Evolutionary conservation across 2,888 invertebrate species (phyloP), one percentile per base, ranked within the genome.

Genomic region (Rhamnusium bicolor): DNA sequence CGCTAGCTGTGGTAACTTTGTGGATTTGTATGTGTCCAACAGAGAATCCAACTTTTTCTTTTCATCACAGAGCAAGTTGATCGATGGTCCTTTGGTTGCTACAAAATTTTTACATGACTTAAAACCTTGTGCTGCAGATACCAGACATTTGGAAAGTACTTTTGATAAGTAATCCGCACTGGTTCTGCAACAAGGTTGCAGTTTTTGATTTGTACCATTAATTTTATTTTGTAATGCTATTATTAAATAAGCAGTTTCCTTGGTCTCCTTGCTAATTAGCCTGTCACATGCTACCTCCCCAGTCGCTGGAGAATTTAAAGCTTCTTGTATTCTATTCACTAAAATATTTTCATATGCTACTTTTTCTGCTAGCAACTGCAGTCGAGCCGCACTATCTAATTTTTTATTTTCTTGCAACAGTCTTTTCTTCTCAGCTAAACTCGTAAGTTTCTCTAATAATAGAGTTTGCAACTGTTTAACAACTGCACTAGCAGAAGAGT

Each of bases 171-270:
- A 92, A 84, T 94, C 94, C 69, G 95, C 85, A 62, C 89, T 88
- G 18, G 89, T 88, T 78, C 86, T 87, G 68, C 83, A 84, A 73
- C 81, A 72, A 86, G 84, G 85, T 85, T 87, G 85, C 88, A 88
- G 82, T 83, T 88, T 88, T 87, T 85, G 73, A 87, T 73, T 77
- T 21, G 78, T 90, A 27, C 92, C 93, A 83, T 90, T 91, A 60
- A 94, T 86, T 86, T 93, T 94, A 80, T 91, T 90, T 84, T 93
- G 93, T 83, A 95, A 90, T 85, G 92, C 91, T 86, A 92, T 91
- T 87, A 94, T 93, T 83, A 95, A 90, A 89, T 94, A 92, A 85
- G 93, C 92, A 85, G 94, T 94, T 90, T 95, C 94, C 81, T 91
- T 90, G 82, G 93, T 91, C 90, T 94, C 94, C 84, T 92, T 91